Evolutionary conservation across 1,140 invertebrate genomes (phyloP).

Genomic region (Drosophila nasuta): DNA sequence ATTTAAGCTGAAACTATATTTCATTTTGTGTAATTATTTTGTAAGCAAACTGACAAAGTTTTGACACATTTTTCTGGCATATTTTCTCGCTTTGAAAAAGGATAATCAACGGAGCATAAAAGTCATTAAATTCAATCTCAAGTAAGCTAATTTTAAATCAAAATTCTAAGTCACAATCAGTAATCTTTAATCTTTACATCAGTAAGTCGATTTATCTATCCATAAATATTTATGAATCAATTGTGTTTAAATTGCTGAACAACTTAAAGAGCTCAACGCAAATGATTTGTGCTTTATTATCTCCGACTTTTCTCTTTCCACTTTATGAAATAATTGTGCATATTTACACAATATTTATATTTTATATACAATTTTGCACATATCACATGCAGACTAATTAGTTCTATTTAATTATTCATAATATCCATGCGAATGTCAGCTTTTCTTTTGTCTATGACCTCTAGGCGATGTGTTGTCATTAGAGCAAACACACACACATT

Average conservation of each 20-base stretch:
- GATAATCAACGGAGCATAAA: too few species aligned
- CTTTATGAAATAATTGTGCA: not conserved
- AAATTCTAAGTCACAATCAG: too few species aligned
- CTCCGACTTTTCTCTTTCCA: not conserved
- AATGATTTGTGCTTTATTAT: not conserved
- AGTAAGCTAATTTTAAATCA: too few species aligned
- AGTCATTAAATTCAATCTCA: too few species aligned
- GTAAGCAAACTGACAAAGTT: not conserved
- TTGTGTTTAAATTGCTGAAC: not conserved
- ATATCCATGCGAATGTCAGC: not conserved
- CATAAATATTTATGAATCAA: slow-evolving; percentile 19
- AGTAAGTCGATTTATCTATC: not conserved
- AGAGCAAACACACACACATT: not conserved
- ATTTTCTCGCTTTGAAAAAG: too few species aligned
- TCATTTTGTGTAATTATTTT: not conserved
- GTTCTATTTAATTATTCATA: slow-evolving; percentile 13
- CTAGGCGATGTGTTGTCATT: slow-evolving; percentile 23
- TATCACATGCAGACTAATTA: not conserved
- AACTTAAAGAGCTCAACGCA: not conserved
- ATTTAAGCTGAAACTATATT: not conserved
- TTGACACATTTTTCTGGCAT: too few species aligned
- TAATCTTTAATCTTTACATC: too few species aligned
- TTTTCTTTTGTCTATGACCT: slow-evolving; percentile 10
- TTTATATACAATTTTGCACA: not conserved
- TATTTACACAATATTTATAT: not conserved